Conservation (phyloP, 2,888 invertebrate species). For the Sarcophaga carnaria region DNA sequence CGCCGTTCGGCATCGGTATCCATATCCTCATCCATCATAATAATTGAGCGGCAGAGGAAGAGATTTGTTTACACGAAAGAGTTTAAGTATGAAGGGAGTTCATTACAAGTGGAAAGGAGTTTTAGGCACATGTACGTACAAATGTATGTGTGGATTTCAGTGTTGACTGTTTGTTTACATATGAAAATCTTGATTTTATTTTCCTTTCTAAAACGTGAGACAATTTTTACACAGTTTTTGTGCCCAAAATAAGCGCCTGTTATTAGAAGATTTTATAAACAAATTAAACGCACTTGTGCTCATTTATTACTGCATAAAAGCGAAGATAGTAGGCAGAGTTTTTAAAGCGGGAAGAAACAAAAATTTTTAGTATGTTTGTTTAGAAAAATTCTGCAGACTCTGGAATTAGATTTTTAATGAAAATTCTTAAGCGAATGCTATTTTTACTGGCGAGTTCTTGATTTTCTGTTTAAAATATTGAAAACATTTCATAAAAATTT, state of each 20-base stretch:
- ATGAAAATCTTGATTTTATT: slow-evolving; percentile 4
- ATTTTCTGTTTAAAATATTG: too few species aligned
- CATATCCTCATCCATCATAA: slow-evolving; percentile 23
- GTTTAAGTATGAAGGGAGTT: slow-evolving; percentile 40
- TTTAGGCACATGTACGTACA: slow-evolving; percentile 21
- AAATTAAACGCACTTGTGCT: neutral
- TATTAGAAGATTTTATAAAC: slow-evolving; percentile 27
- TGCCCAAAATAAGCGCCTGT: slow-evolving; percentile 24
- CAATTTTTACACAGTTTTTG: slow-evolving; percentile 19
- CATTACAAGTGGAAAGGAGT: slow-evolving; percentile 14
- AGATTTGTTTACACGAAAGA: neutral
- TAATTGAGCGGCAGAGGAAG: slow-evolving; percentile 14
- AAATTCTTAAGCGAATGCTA: too few species aligned
- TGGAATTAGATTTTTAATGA: too few species aligned
- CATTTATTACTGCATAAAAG: neutral
- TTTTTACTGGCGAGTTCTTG: too few species aligned
- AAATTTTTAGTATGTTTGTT: too few species aligned
- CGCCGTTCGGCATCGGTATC: too few species aligned
- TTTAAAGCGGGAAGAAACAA: too few species aligned
- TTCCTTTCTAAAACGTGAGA: slow-evolving; percentile 45
- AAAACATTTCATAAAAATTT: too few species aligned
- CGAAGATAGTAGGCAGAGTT: too few species aligned
- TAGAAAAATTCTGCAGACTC: too few species aligned
- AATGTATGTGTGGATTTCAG: slow-evolving; percentile 15
- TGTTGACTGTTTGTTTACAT: slow-evolving; percentile 45